Evolutionary conservation across 2,888 invertebrate species (phyloP).

Genomic region (Ophioninae sp.): DNA sequence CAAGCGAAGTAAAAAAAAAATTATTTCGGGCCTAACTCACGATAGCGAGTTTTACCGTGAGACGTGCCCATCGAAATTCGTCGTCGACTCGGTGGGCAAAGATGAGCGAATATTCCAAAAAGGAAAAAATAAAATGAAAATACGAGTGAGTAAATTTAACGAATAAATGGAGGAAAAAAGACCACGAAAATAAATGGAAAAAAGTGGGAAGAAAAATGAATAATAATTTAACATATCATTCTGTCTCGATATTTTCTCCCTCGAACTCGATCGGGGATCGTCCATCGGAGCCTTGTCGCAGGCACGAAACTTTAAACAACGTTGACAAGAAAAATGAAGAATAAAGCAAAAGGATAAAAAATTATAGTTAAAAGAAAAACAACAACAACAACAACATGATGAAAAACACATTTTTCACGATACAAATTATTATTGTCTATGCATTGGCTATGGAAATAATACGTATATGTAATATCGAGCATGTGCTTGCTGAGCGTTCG

Average conservation of each 20-base stretch:
- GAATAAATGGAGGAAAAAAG: constrained; percentile 1
- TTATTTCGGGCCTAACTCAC: constrained; percentile 22
- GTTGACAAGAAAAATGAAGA: not conserved
- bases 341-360: not conserved
- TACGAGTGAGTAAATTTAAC: no score
- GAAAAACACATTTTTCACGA: constrained; percentile 50
- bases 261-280: constrained; percentile 56
- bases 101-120: not conserved
- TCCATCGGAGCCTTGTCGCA: constrained; percentile 52
- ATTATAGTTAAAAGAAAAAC: not conserved
- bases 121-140: constrained; percentile 5
- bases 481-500: constrained; percentile 49
- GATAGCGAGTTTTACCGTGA: constrained; percentile 6
- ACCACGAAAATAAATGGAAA: not conserved
- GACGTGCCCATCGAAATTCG: constrained; percentile 13
- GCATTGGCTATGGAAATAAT: constrained; percentile 40
- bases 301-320: constrained; percentile 29
- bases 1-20: constrained; percentile 4
- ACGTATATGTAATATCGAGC: constrained; percentile 43
- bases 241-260: constrained; percentile 56
- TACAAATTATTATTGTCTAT: constrained; percentile 53
- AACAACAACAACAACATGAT: constrained; percentile 1
- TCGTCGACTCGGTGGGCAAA: not conserved
- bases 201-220: constrained; percentile 34
- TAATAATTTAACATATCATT: constrained; percentile 63